phyloP scores from a whole-genome alignment of 2,113 vertebrate species.

The Cololabis saira region DNA sequence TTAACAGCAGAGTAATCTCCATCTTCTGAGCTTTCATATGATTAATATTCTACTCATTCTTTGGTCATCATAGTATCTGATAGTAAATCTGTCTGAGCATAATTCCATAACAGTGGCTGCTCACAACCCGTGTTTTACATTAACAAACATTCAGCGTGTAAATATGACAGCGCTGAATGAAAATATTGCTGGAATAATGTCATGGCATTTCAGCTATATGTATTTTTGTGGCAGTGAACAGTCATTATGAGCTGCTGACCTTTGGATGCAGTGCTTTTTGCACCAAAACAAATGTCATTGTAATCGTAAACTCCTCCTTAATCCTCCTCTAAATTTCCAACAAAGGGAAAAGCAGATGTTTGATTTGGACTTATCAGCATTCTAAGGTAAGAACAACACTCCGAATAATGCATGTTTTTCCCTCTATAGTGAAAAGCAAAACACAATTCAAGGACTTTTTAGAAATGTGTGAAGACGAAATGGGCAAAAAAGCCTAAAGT shows the following conservation, averaged over 20 bases:
- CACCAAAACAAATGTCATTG: constrained; percentile 74
- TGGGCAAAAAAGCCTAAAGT: too few species aligned
- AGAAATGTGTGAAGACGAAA: too few species aligned
- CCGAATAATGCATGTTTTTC: constrained; percentile 3
- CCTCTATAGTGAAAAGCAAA: too few species aligned
- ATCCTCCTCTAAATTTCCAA: constrained; percentile 15
- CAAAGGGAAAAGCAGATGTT: constrained; percentile 19
- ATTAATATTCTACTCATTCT: constrained; percentile 42
- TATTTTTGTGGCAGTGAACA: constrained; percentile 73
- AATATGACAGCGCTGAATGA: constrained; percentile 69
- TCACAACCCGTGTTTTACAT: constrained; percentile 58
- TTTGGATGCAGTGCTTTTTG: constrained; percentile 65
- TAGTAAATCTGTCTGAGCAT: constrained; percentile 45
- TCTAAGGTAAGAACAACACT: constrained; percentile 13
- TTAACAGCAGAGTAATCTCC: constrained; percentile 40
- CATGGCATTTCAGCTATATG: constrained; percentile 76
- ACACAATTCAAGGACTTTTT: too few species aligned
- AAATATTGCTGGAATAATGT: constrained; percentile 72
- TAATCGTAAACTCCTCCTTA: constrained; percentile 43
- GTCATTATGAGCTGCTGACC: constrained; percentile 72
- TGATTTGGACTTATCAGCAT: constrained; percentile 5
- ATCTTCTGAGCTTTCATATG: constrained; percentile 41
- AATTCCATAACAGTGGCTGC: constrained; percentile 13
- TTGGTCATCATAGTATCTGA: constrained; percentile 50
- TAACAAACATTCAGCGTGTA: constrained; percentile 49